Conservation (phyloP, 1,140 invertebrate species). For the Sycophaga agraensis region DNA sequence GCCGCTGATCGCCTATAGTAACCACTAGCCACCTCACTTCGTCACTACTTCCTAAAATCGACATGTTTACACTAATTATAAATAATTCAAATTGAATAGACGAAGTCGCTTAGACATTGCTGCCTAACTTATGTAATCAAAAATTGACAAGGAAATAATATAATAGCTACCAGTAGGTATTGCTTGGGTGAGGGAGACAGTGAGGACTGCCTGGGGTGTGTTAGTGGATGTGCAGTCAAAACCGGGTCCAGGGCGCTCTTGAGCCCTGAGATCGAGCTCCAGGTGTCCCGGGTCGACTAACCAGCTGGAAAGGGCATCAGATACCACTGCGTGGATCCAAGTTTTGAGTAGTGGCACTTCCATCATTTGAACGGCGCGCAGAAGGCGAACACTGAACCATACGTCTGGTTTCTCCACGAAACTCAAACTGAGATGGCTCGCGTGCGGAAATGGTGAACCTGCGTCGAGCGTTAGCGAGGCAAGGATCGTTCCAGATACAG, state of each 20-base stretch:
- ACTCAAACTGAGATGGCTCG: constrained; percentile 56
- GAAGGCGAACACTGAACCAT: constrained; percentile 60
- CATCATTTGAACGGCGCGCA: constrained; percentile 60
- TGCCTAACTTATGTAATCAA: no score
- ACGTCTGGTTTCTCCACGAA: constrained; percentile 63
- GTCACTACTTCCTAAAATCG: constrained; percentile 35
- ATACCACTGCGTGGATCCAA: constrained; percentile 62
- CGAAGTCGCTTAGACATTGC: no score
- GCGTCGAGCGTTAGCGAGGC: constrained; percentile 56
- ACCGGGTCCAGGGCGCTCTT: constrained; percentile 51
- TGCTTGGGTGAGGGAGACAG: constrained; percentile 47
- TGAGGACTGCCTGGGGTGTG: constrained; percentile 58
- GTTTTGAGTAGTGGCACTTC: constrained; percentile 62
- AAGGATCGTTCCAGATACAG: constrained; percentile 56
- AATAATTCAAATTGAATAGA: no score
- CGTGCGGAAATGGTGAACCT: constrained; percentile 61
- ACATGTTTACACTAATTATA: no score
- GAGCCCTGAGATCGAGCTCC: constrained; percentile 54
- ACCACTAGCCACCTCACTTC: constrained; percentile 56
- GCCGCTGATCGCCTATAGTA: constrained; percentile 53
- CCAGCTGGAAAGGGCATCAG: constrained; percentile 60
- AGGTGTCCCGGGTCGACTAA: constrained; percentile 61
- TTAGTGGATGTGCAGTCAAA: constrained; percentile 37
- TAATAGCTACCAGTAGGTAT: constrained; percentile 34
- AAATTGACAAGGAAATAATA: not conserved